Evolutionary conservation across 2,888 invertebrate species (phyloP).

Genomic region (Galerucella nymphaeae): DNA sequence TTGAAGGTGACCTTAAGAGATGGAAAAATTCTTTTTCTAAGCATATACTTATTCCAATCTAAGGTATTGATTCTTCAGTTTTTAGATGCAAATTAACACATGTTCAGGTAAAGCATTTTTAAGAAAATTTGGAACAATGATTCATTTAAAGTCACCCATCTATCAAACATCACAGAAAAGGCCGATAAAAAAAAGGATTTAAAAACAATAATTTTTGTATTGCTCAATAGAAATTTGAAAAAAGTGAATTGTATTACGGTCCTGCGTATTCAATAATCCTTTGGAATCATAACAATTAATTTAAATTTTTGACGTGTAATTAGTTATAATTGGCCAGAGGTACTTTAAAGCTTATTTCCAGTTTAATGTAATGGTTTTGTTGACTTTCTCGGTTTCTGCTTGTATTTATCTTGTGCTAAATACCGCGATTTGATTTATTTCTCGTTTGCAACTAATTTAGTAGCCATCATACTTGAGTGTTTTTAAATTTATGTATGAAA

Average conservation of each 20-base stretch:
- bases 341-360: slow-evolving; percentile 24
- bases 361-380: slow-evolving; percentile 24
- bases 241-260: no score
- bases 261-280: neutral
- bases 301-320: slow-evolving; percentile 20
- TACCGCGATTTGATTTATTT: slow-evolving; percentile 22
- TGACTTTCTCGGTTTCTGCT: slow-evolving; percentile 12
- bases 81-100: no score
- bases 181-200: no score
- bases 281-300: slow-evolving; percentile 16
- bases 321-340: slow-evolving; percentile 13
- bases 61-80: neutral
- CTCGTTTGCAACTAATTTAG: slow-evolving; percentile 7
- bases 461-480: slow-evolving; percentile 18
- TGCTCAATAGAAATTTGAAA: no score
- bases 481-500: slow-evolving; percentile 31
- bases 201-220: no score
- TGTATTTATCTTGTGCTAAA: slow-evolving; percentile 26
- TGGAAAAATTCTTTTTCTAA: neutral
- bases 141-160: no score
- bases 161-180: no score
- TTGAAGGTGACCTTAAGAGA: neutral
- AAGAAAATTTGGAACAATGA: no score
- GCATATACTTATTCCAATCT: neutral
- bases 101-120: no score